These are phyloP conservation scores for Acanthopleura granulata DNA, from an alignment of 2,888 invertebrate genomes.

Conservation along the genomic window DNA sequence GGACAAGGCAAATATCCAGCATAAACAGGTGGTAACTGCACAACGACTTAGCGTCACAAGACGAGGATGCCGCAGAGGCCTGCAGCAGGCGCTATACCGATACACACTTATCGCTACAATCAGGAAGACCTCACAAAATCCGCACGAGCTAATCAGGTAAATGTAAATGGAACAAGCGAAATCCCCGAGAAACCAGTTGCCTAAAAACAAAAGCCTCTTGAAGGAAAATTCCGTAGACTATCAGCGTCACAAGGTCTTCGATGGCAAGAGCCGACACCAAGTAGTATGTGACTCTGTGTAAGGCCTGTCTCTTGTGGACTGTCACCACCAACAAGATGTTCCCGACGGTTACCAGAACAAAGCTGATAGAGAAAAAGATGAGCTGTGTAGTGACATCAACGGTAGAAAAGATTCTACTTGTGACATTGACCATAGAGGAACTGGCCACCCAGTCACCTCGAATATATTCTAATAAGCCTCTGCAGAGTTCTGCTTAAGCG, in stretches of 20 bases:
- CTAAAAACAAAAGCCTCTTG: background rate
- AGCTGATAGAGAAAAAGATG: too few relatives aligned
- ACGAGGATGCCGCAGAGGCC: background rate
- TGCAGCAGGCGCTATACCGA: background rate
- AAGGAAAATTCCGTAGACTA: background rate
- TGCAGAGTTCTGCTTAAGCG: too few relatives aligned
- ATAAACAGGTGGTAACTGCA: background rate
- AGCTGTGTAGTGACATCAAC: too few relatives aligned
- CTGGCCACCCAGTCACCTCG: too few relatives aligned
- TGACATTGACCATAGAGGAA: too few relatives aligned
- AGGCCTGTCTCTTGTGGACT: background rate
- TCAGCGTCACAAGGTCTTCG: background rate
- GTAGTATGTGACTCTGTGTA: background rate
- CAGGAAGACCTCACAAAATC: background rate
- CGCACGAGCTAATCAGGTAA: background rate
- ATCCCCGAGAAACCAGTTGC: background rate
- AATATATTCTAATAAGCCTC: too few relatives aligned
- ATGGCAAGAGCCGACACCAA: background rate
- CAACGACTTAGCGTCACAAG: background rate
- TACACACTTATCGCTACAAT: background rate
- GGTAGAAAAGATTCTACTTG: too few relatives aligned
- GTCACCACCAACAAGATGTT: background rate
- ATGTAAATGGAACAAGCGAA: background rate
- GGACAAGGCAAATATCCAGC: background rate
- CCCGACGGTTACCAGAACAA: too few relatives aligned